Evolutionary conservation across 2,113 vertebrate genomes (phyloP), one percentile per base, ranked within the genome.

Genomic region (Centropus unirufus): DNA sequence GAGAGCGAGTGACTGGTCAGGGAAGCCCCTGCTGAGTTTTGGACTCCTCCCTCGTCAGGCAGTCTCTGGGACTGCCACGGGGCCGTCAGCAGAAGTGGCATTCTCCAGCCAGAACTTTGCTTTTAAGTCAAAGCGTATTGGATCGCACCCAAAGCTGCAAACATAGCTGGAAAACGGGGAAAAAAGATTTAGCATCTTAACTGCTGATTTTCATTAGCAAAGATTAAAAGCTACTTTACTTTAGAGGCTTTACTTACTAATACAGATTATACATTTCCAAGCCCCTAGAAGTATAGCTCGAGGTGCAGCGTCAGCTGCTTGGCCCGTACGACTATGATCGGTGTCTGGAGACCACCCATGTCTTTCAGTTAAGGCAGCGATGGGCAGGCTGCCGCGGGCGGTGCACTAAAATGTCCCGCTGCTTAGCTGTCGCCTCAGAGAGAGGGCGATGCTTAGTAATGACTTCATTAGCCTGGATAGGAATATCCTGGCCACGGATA

Each of bases 121-220:
- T 76, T 79, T 69, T 51, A 77, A 83, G 54, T 55, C 59, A 63
- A 32, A 12, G 34, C 29, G 13, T 61, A 21, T 72, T 87, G 87
- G 74, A 82, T 64, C 87, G 66, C 14, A 14, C 30, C 24, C 74
- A 89, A 87, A 89, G 58, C 89, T 73, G n/a, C 68, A 72, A 42
- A 92, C 83, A 18, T 55, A 83, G 90, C 77, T 89, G 67, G 44
- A 49, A 67, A 58, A 47, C 0, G 2, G 40, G 47, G 36, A 36
- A 61, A 58, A 70, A 82, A 79, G 17, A 66, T 40, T 75, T 73
- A 36, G 47, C 75, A 69, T 95, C 68, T 83, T 90, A 93, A 67
- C 24, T 26, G 61, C 59, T 81, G 94, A 95, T 90, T 95, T 79
- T 85, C 88, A 93, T 97, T 95, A 95, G 82, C 73, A 87, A 66